These are phyloP conservation scores for Cinclus cinclus DNA, from an alignment of 2,113 vertebrate species.

Conservation along the genomic window DNA sequence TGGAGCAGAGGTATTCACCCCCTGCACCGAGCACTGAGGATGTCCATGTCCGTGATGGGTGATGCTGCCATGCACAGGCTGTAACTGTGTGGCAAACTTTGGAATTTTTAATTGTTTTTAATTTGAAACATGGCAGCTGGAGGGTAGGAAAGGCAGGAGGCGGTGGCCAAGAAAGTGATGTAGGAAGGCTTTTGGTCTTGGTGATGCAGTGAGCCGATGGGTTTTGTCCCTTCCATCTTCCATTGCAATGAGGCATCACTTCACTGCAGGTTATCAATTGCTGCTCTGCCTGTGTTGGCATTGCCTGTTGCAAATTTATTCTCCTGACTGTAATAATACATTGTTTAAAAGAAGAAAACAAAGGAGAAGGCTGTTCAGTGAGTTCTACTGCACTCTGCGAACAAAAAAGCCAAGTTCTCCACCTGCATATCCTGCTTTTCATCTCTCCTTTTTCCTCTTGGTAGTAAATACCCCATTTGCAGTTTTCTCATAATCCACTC, in stretches of 20 bases:
- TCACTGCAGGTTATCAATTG: not conserved
- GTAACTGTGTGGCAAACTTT: fast-evolving
- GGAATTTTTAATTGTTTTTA: not conserved
- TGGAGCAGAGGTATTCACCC: not conserved
- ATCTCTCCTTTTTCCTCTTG: not conserved
- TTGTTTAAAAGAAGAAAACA: not conserved
- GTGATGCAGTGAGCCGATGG: not conserved
- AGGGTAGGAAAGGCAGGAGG: not conserved
- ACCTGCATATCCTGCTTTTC: not conserved
- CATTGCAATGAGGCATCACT: not conserved
- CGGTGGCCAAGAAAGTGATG: not conserved
- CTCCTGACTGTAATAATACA: not conserved
- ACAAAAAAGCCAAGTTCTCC: not conserved
- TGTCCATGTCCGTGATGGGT: fast-evolving
- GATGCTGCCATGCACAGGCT: not conserved
- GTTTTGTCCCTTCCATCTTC: not conserved
- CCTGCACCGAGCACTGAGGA: not conserved
- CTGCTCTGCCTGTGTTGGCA: not conserved
- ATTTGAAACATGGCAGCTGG: not conserved
- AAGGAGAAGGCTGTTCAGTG: not conserved
- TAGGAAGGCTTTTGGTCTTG: not conserved
- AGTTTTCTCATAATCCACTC: constrained; percentile 16
- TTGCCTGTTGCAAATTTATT: not conserved
- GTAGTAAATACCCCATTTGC: not conserved
- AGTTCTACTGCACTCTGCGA: not conserved